Evolutionary conservation across 2,797 vertebrate species (phyloP).

Genomic region (Macropus fuliginosus): DNA sequence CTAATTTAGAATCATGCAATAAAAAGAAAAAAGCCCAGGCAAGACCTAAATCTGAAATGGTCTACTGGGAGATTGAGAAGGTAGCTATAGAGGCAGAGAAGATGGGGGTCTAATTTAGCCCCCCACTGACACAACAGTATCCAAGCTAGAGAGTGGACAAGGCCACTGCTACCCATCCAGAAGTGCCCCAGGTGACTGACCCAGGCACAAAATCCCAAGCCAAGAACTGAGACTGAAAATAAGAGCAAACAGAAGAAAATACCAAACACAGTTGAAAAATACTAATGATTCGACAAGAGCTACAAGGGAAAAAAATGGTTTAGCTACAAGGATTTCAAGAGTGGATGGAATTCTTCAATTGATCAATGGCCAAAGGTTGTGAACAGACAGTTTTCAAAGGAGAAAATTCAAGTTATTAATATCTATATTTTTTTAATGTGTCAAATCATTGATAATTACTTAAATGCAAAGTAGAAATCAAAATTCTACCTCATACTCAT

Average conservation of each 20-base stretch:
- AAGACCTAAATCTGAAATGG: not conserved
- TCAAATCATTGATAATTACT: not conserved
- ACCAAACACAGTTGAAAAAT: not conserved
- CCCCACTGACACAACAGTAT: not conserved
- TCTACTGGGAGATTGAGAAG: not conserved
- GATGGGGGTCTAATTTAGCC: not conserved
- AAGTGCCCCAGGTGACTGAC: not conserved
- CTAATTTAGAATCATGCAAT: not conserved
- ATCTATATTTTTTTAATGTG: too few relatives aligned
- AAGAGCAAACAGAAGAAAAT: not conserved
- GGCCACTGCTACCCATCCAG: not conserved
- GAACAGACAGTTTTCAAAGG: not conserved
- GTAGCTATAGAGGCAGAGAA: not conserved
- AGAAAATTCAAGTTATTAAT: not conserved
- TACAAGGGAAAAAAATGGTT: not conserved
- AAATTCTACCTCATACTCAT: not conserved
- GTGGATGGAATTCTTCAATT: not conserved
- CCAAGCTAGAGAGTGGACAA: not conserved
- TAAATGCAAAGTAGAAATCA: not conserved
- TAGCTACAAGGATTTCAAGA: not conserved
- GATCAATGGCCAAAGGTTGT: not conserved
- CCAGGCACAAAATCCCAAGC: not conserved
- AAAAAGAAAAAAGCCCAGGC: not conserved
- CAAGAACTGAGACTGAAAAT: not conserved
- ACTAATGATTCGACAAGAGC: not conserved